Conservation (phyloP, 2,888 invertebrate species). For the Strigamia crassipes region DNA sequence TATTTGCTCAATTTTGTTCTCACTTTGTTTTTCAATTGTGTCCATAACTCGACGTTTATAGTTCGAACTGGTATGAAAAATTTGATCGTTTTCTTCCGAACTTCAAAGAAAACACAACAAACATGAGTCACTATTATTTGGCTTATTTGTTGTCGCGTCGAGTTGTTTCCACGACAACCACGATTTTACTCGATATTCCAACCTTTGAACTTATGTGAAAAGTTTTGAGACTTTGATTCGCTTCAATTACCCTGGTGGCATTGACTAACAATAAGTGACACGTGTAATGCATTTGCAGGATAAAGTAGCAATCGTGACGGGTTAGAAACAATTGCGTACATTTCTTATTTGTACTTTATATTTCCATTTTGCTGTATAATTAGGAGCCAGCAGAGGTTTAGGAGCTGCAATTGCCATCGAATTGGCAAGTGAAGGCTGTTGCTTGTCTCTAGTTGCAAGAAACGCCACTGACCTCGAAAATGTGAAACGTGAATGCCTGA, state of each 20-base stretch:
- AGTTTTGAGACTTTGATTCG: background rate
- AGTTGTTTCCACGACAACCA: background rate
- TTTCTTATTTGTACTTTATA: background rate
- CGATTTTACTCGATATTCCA: background rate
- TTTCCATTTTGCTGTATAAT: background rate
- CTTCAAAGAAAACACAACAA: background rate
- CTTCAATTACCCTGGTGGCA: no score
- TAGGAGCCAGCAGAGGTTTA: slow-evolving; percentile 37
- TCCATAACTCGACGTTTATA: background rate
- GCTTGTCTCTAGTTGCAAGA: background rate
- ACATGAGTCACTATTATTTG: no score
- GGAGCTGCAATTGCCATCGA: slow-evolving; percentile 43
- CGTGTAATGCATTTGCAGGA: background rate
- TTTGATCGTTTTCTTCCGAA: background rate
- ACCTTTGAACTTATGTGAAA: background rate
- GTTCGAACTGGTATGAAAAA: background rate
- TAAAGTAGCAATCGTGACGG: background rate
- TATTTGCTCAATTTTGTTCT: background rate
- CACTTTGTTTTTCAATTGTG: background rate
- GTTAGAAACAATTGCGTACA: background rate
- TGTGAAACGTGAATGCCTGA: background rate
- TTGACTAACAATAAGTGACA: no score
- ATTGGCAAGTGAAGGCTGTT: slow-evolving; percentile 1
- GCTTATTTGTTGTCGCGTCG: no score
- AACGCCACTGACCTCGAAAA: background rate